phyloP scores from a whole-genome alignment of 2,113 vertebrate genomes.

The Pipra filicauda region DNA sequence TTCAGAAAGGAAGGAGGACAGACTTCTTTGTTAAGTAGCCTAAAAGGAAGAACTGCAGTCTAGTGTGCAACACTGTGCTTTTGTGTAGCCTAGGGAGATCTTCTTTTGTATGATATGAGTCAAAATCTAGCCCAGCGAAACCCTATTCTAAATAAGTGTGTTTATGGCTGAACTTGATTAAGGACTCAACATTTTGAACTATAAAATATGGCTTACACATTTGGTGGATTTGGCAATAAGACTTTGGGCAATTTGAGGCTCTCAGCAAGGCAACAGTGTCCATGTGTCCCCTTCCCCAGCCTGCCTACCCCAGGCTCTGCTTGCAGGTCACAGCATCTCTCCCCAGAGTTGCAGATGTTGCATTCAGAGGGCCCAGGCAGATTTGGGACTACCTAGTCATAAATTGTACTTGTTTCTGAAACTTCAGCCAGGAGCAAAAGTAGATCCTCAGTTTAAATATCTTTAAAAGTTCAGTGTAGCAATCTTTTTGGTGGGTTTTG shows the following conservation, averaged over 20 bases:
- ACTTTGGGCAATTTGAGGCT: neutral
- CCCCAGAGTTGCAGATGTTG: neutral
- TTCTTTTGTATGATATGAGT: neutral
- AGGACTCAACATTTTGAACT: neutral
- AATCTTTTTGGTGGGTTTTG: neutral
- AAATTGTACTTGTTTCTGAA: neutral
- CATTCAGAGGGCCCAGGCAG: neutral
- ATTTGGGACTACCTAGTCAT: neutral
- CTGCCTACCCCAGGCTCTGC: neutral
- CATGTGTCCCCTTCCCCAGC: neutral
- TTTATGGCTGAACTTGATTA: neutral
- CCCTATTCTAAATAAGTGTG: neutral
- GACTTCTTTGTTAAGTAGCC: neutral
- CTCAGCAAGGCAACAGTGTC: neutral
- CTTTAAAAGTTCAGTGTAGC: neutral
- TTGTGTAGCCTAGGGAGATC: neutral
- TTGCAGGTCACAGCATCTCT: neutral
- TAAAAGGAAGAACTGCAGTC: neutral
- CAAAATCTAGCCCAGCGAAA: neutral
- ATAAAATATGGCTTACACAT: neutral
- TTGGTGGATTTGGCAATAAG: neutral
- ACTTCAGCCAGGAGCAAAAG: neutral
- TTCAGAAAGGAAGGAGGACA: neutral
- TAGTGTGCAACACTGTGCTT: neutral
- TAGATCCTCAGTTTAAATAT: neutral